phyloP scores from a whole-genome alignment of 2,113 vertebrate species.

The Periophthalmodon schlosseri region DNA sequence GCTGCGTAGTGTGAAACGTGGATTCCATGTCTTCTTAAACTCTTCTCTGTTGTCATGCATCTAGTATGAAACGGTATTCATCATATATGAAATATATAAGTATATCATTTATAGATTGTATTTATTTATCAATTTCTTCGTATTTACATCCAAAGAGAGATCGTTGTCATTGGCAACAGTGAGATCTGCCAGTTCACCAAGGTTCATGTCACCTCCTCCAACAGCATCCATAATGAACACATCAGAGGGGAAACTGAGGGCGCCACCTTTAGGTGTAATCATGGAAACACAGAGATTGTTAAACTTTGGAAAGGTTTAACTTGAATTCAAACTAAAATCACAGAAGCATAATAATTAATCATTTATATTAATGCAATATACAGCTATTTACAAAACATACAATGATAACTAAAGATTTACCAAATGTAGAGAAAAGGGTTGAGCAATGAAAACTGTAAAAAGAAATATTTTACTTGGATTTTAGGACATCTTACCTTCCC shows the following conservation, averaged over 20 bases:
- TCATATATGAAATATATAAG: neutral
- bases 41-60: slow-evolving; percentile 86
- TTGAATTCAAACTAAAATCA: slow-evolving; percentile 6
- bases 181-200: slow-evolving; percentile 91
- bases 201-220: slow-evolving; percentile 87
- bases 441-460: neutral
- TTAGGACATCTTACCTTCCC: slow-evolving; percentile 79
- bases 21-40: slow-evolving; percentile 91
- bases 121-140: neutral
- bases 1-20: slow-evolving; percentile 89
- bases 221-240: slow-evolving; percentile 91
- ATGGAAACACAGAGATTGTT: slow-evolving; percentile 16
- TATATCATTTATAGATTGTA: neutral
- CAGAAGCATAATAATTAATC: neutral
- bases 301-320: neutral
- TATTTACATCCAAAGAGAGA: slow-evolving; percentile 87
- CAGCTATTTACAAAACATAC: neutral
- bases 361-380: neutral
- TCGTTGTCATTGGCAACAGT: slow-evolving; percentile 93
- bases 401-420: neutral
- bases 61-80: slow-evolving; percentile 54
- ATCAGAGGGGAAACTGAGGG: slow-evolving; percentile 87
- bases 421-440: neutral
- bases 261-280: slow-evolving; percentile 75
- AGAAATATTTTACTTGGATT: neutral